phyloP scores from a whole-genome alignment of 2,888 invertebrate genomes.

The Oasisia sp. region DNA sequence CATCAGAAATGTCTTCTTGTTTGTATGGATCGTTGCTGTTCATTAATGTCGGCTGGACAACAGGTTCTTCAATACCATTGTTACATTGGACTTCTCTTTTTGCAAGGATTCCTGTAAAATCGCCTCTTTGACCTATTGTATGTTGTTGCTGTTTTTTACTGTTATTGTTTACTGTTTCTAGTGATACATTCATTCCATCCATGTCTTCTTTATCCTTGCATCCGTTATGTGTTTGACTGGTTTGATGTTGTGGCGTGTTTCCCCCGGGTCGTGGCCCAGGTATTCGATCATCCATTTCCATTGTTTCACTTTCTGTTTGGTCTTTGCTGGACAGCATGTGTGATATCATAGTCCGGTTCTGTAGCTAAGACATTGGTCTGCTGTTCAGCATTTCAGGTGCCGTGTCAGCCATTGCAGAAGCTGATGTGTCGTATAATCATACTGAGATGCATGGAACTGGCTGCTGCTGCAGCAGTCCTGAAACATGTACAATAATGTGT shows the following conservation, averaged over 20 bases:
- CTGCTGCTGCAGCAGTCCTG: background rate
- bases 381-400: background rate
- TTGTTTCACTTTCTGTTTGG: conserved; percentile 5
- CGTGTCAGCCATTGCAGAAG: background rate
- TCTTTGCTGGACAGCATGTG: background rate
- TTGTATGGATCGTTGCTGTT: background rate
- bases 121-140: background rate
- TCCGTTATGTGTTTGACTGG: background rate
- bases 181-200: background rate
- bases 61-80: background rate
- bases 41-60: background rate
- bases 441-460: background rate
- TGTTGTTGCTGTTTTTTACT: background rate
- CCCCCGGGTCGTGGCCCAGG: background rate
- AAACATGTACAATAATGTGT: background rate
- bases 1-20: background rate
- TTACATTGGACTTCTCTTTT: background rate
- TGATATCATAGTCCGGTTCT: background rate
- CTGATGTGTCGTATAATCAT: background rate
- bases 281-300: background rate
- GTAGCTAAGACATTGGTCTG: background rate
- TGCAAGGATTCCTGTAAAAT: conserved; percentile 13
- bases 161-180: background rate
- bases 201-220: background rate
- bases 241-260: background rate